phyloP scores from a whole-genome alignment of 2,113 vertebrate genomes.

The mouse (Mus musculus) region GRCm39 chr12:6633001-6633500 shows the following conservation, averaged over 20 bases:
- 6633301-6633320: background rate
- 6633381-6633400: background rate
- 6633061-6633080: conserved; percentile 7
- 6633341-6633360: background rate
- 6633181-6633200: background rate
- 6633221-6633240: conserved; percentile 22
- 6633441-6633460: background rate
- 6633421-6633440: background rate
- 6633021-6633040: background rate
- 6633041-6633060: conserved; percentile 1
- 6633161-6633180: background rate
- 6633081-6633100: background rate
- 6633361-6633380: background rate
- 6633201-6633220: background rate
- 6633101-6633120: conserved; percentile 9
- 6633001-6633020: conserved; percentile 37
- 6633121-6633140: conserved; percentile 37
- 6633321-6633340: background rate
- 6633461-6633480: background rate
- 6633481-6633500: background rate
- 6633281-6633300: background rate
- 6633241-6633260: background rate
- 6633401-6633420: background rate
- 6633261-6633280: background rate
- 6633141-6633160: background rate